Percentiles rank a stretch among this genome's conserved stretches.
phyloP scores from a whole-genome alignment of 2,113 vertebrate species.

The Beaufortia kweichowensis region DNA sequence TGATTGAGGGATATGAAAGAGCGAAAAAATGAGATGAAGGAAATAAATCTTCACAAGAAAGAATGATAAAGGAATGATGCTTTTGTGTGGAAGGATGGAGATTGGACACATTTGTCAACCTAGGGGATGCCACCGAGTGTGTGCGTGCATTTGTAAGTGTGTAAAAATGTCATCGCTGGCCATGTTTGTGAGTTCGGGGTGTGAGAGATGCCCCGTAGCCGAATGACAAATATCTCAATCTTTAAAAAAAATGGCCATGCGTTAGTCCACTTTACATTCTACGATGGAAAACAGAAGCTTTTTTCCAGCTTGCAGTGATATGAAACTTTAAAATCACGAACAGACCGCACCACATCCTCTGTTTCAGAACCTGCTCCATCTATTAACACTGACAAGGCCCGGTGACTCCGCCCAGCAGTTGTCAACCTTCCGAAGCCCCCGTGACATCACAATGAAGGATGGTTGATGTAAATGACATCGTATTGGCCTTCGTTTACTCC shows the following conservation, averaged over 20 bases:
- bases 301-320: not conserved
- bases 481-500: not conserved
- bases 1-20: constrained; percentile 32
- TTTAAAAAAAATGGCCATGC: constrained; percentile 21
- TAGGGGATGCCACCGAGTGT: constrained; percentile 7
- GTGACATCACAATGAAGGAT: constrained; percentile 41
- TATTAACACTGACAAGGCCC: not conserved
- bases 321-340: constrained; percentile 14
- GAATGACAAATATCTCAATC: constrained; percentile 44
- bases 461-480: constrained; percentile 22
- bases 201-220: constrained; percentile 15
- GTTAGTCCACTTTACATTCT: constrained; percentile 8
- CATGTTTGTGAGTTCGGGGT: constrained; percentile 20
- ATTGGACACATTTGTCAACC: constrained; percentile 44
- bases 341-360: not conserved
- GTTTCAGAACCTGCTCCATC: not conserved
- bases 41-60: constrained; percentile 30
- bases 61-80: constrained; percentile 31
- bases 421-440: constrained; percentile 21
- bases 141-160: constrained; percentile 23
- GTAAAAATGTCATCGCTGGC: constrained; percentile 11
- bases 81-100: constrained; percentile 20
- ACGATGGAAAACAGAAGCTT: constrained; percentile 18
- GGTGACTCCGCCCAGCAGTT: constrained; percentile 3
- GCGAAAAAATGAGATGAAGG: constrained; percentile 29